Base-by-base conservation (phyloP, 2,113 vertebrate species). In the Ivindomyrus marchei region DNA sequence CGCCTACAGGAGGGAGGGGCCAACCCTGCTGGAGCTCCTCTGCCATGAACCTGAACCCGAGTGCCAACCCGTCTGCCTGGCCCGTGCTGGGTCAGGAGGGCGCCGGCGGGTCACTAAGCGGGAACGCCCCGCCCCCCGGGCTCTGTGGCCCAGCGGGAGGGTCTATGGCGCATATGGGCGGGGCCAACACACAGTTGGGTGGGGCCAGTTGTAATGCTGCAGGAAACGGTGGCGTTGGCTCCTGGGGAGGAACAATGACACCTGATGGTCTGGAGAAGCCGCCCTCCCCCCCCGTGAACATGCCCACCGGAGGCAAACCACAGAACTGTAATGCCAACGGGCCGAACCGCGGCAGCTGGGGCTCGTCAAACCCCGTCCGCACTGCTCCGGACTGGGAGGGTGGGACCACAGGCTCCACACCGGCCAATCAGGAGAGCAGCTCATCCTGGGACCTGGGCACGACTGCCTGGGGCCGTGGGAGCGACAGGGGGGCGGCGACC, bases 281-380 rank as follows among this genome's bases (percentile, higher is more conserved):
- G 93, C 95, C 97, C 93, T 96, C 97, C 96, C 95, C 97, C 93
- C 97, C 98, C 96, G 97, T 97, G 94, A 98, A 97, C 97, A 97
- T 98, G 97, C 98, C 98, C 97, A 98, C 99, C 96, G 98, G 98
- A 97, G 97, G 97, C 95, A 98, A 99, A 98, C 98, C 98, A 98
- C 98, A 98, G 97, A 99, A 98, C 98, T 98, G 99, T 98, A 98
- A 98, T 97, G 97, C 97, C 97, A 98, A 99, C 95, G 98, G 98
- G 98, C 97, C 98, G 98, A 98, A 97, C 97, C 97, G 98, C 96
- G 97, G 97, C 97, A 98, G 97, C 91, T 95, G 94, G 92, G 95
- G 96, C 92, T 92, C 94, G 5, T 93, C 92, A n/a, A 96, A 94
- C 96, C 97, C 98, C 94, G 94, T 96, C 94, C 97, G 94, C 95